Evolutionary conservation across 2,113 vertebrate genomes (phyloP).

Genomic region (Leuciscus idus): DNA sequence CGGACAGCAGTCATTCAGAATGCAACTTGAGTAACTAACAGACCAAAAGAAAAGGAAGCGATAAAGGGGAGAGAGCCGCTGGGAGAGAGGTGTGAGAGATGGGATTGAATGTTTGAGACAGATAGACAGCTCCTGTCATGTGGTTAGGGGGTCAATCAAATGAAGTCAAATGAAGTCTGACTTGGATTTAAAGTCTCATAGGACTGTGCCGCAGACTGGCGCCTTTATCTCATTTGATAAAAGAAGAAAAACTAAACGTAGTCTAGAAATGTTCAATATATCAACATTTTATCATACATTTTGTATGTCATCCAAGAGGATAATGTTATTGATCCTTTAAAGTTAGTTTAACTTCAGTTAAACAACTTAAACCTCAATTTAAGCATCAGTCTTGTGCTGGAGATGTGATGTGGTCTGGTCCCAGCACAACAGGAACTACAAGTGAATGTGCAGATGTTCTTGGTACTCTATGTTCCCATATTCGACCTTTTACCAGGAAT

Average conservation of each 20-base stretch:
- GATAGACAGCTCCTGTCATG: constrained; percentile 43
- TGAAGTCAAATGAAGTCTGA: constrained; percentile 23
- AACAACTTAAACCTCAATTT: not conserved
- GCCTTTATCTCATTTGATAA: not conserved
- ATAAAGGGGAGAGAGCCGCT: constrained; percentile 26
- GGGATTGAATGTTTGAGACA: constrained; percentile 18
- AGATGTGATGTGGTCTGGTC: no score
- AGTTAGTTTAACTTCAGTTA: not conserved
- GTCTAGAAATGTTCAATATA: not conserved
- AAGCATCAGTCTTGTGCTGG: no score
- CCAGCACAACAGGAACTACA: no score
- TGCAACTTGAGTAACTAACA: constrained; percentile 22
- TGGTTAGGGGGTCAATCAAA: constrained; percentile 37
- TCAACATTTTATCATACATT: not conserved
- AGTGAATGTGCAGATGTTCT: no score
- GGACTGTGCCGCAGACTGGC: not conserved
- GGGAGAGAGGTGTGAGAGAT: not conserved
- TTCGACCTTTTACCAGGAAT: no score
- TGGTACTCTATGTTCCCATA: no score
- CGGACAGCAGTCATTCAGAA: constrained; percentile 43
- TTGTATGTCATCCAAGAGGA: not conserved
- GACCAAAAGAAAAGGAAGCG: constrained; percentile 3
- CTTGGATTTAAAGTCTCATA: not conserved
- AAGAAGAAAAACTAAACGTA: constrained; percentile 14
- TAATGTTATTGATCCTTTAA: not conserved